These are phyloP conservation scores for Drosophila parvula DNA, from an alignment of 1,140 invertebrate genomes.

Conservation along the genomic window DNA sequence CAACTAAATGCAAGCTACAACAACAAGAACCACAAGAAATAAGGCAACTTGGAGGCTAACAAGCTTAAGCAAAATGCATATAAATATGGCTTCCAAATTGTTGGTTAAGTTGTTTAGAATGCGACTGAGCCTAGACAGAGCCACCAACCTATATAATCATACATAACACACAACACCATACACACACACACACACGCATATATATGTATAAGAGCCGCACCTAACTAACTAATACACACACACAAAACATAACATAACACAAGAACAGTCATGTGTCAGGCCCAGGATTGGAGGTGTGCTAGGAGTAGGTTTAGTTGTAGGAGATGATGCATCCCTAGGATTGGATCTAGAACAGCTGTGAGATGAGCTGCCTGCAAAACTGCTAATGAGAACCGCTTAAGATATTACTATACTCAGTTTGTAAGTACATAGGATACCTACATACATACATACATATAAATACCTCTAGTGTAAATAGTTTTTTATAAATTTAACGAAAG, in stretches of 20 bases:
- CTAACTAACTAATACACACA: constrained; percentile 23
- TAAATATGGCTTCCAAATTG: constrained; percentile 17
- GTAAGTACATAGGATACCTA: constrained; percentile 47
- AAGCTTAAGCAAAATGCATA: constrained; percentile 2
- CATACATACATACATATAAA: constrained; percentile 6
- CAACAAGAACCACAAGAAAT: constrained; percentile 22
- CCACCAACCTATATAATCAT: constrained; percentile 35
- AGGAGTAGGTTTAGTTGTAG: neutral
- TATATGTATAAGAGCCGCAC: constrained; percentile 24
- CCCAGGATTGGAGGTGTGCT: constrained; percentile 9
- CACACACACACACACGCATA: constrained; percentile 30
- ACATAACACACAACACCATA: constrained; percentile 40
- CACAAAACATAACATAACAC: constrained; percentile 10
- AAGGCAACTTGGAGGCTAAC: constrained; percentile 7
- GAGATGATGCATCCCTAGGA: neutral
- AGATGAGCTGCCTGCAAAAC: constrained; percentile 1
- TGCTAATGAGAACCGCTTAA: constrained; percentile 61
- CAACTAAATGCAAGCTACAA: constrained; percentile 28
- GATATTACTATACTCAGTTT: constrained; percentile 79
- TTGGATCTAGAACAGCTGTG: constrained; percentile 21
- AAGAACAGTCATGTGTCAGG: constrained; percentile 12
- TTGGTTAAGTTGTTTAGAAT: constrained; percentile 63
- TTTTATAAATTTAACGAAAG: constrained; percentile 58
- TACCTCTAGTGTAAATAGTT: constrained; percentile 53
- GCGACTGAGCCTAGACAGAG: constrained; percentile 71